Conservation (phyloP, 2,113 vertebrate species). For the Jacana jacana region DNA sequence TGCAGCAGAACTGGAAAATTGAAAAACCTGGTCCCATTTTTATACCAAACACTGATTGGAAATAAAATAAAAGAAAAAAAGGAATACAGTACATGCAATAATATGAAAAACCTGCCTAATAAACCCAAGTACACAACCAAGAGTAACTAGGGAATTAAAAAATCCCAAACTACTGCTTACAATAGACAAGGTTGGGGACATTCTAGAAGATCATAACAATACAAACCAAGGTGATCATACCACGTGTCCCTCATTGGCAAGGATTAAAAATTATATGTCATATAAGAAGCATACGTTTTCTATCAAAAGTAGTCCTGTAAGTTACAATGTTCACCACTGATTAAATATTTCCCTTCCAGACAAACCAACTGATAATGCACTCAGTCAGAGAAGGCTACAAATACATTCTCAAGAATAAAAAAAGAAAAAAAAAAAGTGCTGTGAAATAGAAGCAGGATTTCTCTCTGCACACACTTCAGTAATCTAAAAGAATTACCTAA, state of each 20-base stretch:
- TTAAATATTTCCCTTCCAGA: slow-evolving; percentile 13
- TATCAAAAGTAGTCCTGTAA: neutral
- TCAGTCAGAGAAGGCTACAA: neutral
- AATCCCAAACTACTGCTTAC: neutral
- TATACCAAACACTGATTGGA: slow-evolving; percentile 13
- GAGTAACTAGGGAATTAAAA: neutral
- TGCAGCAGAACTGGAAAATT: neutral
- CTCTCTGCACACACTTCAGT: neutral
- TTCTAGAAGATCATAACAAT: neutral
- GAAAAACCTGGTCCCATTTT: slow-evolving; percentile 30
- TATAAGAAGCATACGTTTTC: neutral
- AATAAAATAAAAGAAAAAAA: neutral
- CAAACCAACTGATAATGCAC: neutral
- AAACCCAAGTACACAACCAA: neutral
- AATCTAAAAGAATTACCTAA: neutral
- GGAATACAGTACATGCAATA: slow-evolving; percentile 42
- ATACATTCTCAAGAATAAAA: neutral
- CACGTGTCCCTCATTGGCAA: neutral
- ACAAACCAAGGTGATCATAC: neutral
- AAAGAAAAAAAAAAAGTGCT: neutral
- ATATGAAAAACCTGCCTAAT: neutral
- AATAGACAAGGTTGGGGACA: neutral
- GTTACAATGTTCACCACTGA: neutral
- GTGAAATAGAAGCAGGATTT: neutral
- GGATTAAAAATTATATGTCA: neutral